phyloP scores from a whole-genome alignment of 2,888 invertebrate genomes.

The Amblyjoppa fuscipennis region DNA sequence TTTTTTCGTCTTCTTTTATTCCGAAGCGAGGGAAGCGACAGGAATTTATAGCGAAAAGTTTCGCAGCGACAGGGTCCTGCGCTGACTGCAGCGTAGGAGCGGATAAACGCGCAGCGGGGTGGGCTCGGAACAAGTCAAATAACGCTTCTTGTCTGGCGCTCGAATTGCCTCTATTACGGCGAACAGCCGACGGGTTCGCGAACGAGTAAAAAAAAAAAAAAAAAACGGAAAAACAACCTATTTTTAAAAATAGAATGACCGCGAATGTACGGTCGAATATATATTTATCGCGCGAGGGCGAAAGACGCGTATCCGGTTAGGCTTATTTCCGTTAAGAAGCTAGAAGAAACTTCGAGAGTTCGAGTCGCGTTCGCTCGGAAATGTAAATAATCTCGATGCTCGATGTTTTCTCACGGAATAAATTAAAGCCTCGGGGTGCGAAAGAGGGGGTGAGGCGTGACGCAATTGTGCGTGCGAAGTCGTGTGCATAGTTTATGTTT shows the following conservation, averaged over 20 bases:
- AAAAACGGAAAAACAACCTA: constrained; percentile 15
- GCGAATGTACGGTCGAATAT: constrained; percentile 12
- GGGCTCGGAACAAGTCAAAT: constrained; percentile 27
- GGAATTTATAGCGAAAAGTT: constrained; percentile 59
- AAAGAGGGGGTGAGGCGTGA: constrained; percentile 52
- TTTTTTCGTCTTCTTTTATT: neutral
- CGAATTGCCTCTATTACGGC: constrained; percentile 42
- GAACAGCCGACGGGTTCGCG: neutral
- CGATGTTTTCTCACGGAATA: constrained; percentile 72
- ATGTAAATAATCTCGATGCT: constrained; percentile 71
- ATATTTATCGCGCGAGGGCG: constrained; percentile 5
- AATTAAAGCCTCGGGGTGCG: constrained; percentile 64
- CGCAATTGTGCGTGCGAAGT: constrained; percentile 63
- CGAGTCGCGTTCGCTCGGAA: constrained; percentile 55
- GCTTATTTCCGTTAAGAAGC: constrained; percentile 21
- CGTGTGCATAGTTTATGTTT: neutral
- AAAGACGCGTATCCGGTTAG: constrained; percentile 6
- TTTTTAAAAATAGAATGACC: constrained; percentile 31
- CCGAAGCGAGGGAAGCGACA: constrained; percentile 16
- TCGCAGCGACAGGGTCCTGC: neutral
- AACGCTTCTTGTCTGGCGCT: constrained; percentile 36
- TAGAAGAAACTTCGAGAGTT: neutral
- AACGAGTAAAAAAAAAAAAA: constrained; percentile 10
- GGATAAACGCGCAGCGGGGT: constrained; percentile 3
- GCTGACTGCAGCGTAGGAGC: neutral